Evolutionary conservation across 2,797 vertebrate genomes (phyloP).

Genomic region (Sebastes vulpes): DNA sequence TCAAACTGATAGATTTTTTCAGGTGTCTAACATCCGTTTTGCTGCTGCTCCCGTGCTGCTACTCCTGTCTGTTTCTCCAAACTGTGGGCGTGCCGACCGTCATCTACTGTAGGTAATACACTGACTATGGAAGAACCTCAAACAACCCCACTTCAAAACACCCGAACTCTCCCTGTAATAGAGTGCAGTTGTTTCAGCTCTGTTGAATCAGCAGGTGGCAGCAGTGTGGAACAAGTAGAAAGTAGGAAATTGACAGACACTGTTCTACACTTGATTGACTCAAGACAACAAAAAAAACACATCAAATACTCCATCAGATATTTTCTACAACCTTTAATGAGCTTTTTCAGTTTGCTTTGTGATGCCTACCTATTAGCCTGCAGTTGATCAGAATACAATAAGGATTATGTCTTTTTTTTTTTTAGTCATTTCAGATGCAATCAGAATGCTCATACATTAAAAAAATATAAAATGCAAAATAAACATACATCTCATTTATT

Average conservation of each 20-base stretch:
- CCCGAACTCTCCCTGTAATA: neutral
- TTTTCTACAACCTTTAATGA: slow-evolving; percentile 82
- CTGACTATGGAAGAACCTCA: too few relatives aligned
- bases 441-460: slow-evolving; percentile 68
- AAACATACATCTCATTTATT: slow-evolving; percentile 64
- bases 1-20: too few relatives aligned
- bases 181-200: neutral
- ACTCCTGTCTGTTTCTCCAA: too few relatives aligned
- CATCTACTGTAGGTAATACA: too few relatives aligned
- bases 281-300: neutral
- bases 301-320: neutral
- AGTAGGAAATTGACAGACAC: too few relatives aligned
- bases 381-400: slow-evolving; percentile 66
- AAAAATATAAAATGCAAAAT: slow-evolving; percentile 75
- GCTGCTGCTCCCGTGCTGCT: too few relatives aligned
- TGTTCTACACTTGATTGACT: neutral
- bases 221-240: neutral
- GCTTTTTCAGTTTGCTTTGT: slow-evolving; percentile 68
- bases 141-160: too few relatives aligned
- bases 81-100: fast-evolving
- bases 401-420: slow-evolving; percentile 48
- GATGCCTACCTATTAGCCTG: slow-evolving; percentile 70
- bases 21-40: too few relatives aligned
- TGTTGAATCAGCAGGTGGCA: slow-evolving; percentile 41
- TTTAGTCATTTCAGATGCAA: slow-evolving; percentile 68